A percentile compares a stretch with the other conserved stretches of the same genome.
These are phyloP conservation scores for Aplidium turbinatum DNA, from an alignment of 23 tunicate species.

Conservation along the genomic window DNA sequence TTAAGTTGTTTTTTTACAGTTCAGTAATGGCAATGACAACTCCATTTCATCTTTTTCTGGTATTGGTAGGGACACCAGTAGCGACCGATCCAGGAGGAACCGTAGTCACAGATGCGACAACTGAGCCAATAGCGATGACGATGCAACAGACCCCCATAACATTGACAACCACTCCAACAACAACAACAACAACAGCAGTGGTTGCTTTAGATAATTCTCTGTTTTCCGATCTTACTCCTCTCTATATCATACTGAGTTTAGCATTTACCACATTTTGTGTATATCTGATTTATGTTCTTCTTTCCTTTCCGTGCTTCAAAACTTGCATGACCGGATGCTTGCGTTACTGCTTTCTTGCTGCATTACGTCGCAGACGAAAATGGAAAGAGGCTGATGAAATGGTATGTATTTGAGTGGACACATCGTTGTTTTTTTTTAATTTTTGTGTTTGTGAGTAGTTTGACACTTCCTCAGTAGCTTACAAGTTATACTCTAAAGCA, in stretches of 20 bases:
- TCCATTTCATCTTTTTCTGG: too few relatives aligned
- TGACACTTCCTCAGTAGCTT: too few relatives aligned
- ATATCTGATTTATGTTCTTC: slow-evolving; percentile 69
- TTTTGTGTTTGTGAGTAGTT: too few relatives aligned
- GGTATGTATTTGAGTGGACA: slow-evolving; percentile 24
- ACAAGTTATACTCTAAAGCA: too few relatives aligned
- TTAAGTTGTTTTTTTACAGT: too few relatives aligned
- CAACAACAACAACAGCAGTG: neutral
- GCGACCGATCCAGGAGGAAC: too few relatives aligned
- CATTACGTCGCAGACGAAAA: slow-evolving; percentile 41
- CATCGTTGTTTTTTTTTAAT: too few relatives aligned
- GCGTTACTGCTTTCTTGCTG: slow-evolving; percentile 42
- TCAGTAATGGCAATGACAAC: too few relatives aligned
- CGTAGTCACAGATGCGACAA: too few relatives aligned
- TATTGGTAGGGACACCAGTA: too few relatives aligned
- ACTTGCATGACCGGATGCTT: slow-evolving; percentile 39
- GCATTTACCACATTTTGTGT: slow-evolving; percentile 52
- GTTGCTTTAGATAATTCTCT: too few relatives aligned
- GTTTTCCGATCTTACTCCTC: slow-evolving; percentile 63
- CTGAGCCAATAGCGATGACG: too few relatives aligned
- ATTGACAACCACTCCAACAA: neutral
- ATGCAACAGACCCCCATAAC: neutral
- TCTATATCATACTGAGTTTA: slow-evolving; percentile 66
- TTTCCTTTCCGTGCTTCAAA: slow-evolving; percentile 75
- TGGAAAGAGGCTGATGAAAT: slow-evolving; percentile 36